A percentile compares a stretch with the other conserved stretches of the same genome.
Conservation (phyloP, 2,113 vertebrate genomes). For the Coturnix japonica region DNA sequence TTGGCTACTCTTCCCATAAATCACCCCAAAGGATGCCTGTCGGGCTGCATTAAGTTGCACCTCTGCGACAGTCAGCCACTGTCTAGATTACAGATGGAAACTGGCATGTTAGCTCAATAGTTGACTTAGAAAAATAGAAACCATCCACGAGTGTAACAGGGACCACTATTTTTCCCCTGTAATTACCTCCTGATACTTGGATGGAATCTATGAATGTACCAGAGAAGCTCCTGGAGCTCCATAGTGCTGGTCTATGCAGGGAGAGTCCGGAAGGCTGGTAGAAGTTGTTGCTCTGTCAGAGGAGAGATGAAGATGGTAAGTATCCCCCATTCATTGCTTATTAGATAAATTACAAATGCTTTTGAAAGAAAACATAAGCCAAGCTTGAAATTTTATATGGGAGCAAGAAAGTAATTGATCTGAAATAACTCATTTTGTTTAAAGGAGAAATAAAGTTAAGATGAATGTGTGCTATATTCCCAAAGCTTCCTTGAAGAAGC, state of each 20-base stretch:
- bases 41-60: neutral
- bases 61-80: neutral
- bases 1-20: conserved; percentile 1
- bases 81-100: neutral
- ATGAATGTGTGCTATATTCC: neutral
- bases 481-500: neutral
- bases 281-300: neutral
- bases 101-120: neutral
- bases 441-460: neutral
- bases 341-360: neutral
- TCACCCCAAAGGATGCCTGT: neutral
- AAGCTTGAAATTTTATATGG: neutral
- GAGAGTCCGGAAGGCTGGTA: neutral
- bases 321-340: neutral
- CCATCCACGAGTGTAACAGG: neutral
- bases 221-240: neutral
- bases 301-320: neutral
- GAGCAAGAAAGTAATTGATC: neutral
- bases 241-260: neutral
- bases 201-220: neutral
- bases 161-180: neutral
- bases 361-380: neutral
- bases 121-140: neutral
- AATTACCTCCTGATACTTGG: neutral
- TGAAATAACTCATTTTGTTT: neutral